These are phyloP conservation scores for Embiotoca jacksoni DNA, from an alignment of 2,113 vertebrate species.

Conservation along the genomic window DNA sequence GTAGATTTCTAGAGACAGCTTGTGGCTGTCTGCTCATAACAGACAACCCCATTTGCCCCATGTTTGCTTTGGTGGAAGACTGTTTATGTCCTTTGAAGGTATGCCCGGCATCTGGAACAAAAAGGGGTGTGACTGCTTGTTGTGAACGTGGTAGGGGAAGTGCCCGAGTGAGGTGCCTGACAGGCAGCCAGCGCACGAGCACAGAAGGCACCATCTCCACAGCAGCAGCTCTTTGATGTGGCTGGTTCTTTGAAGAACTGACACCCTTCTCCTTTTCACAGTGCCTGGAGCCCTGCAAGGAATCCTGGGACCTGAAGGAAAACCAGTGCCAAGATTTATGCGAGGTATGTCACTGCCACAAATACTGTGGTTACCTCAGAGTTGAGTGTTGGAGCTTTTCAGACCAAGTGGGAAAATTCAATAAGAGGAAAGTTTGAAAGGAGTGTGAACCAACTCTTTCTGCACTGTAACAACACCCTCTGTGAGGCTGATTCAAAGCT, in stretches of 20 bases:
- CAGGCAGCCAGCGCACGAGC: conserved; percentile 36
- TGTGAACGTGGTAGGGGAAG: conserved; percentile 40
- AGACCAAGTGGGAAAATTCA: conserved; percentile 66
- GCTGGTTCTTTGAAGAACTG: conserved; percentile 76
- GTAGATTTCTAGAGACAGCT: conserved; percentile 31
- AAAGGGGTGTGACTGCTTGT: conserved; percentile 51
- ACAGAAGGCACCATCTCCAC: conserved; percentile 55
- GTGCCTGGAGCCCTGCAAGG: conserved; percentile 98
- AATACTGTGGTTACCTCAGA: conserved; percentile 52
- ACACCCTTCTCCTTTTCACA: conserved; percentile 80
- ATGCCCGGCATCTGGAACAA: conserved; percentile 51
- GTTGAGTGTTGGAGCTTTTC: conserved; percentile 53
- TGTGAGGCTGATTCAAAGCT: conserved; percentile 59
- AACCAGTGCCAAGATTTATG: conserved; percentile 95
- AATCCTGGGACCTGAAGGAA: conserved; percentile 91
- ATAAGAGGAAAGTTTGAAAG: conserved; percentile 67
- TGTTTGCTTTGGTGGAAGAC: conserved; percentile 48
- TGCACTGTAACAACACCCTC: conserved; percentile 54
- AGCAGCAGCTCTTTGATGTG: conserved; percentile 70
- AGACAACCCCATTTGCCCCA: conserved; percentile 25
- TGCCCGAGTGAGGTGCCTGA: conserved; percentile 45
- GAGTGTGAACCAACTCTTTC: conserved; percentile 71
- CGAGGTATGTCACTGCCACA: conserved; percentile 87
- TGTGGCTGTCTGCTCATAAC: conserved; percentile 33
- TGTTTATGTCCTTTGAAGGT: conserved; percentile 51